A percentile compares a stretch with the other conserved stretches of the same genome.
Evolutionary conservation across 2,888 invertebrate genomes (phyloP).

Genomic region (Thysanoteuthis rhombus): DNA sequence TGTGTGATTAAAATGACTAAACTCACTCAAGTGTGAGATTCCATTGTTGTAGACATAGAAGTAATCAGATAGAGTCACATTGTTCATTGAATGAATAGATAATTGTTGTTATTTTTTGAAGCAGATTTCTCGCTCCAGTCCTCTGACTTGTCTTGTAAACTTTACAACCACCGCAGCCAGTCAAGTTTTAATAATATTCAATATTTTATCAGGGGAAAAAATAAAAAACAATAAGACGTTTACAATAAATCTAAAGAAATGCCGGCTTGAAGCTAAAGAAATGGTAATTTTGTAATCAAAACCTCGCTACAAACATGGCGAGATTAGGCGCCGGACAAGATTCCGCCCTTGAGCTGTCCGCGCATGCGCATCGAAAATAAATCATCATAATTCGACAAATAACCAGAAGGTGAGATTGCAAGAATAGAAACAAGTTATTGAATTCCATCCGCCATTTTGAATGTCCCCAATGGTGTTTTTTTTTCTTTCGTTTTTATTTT

Average conservation of each 20-base stretch:
- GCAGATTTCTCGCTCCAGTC: too few species aligned
- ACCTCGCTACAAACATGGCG: background rate
- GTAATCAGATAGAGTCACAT: too few species aligned
- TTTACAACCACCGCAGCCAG: background rate
- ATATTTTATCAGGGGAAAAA: background rate
- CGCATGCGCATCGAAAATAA: background rate
- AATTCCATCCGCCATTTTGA: background rate
- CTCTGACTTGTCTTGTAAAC: background rate
- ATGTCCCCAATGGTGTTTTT: background rate
- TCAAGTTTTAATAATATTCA: background rate
- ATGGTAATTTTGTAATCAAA: background rate
- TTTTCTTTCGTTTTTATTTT: background rate
- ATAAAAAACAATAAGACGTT: background rate
- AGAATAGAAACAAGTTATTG: background rate
- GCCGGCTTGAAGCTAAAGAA: background rate
- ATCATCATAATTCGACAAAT: background rate
- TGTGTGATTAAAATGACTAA: too few species aligned
- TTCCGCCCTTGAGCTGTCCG: background rate
- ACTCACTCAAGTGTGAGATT: too few species aligned
- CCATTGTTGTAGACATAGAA: too few species aligned
- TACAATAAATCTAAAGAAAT: background rate
- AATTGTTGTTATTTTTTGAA: too few species aligned
- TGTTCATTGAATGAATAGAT: too few species aligned
- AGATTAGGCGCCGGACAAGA: background rate
- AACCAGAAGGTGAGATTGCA: background rate